phyloP scores from a whole-genome alignment of 2,113 vertebrate species.

The Plecotus auritus region DNA sequence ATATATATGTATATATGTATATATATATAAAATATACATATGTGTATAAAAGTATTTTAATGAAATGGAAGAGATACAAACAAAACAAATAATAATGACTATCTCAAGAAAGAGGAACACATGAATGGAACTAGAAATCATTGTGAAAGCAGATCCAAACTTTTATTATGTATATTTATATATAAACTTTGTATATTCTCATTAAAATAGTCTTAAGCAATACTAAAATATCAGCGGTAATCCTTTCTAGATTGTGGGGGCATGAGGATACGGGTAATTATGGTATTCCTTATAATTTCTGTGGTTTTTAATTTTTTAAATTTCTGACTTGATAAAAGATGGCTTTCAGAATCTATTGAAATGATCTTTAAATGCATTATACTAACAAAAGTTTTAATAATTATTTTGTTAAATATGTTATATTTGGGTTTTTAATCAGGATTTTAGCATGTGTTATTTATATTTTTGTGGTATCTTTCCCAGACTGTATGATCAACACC shows the following conservation, averaged over 20 bases:
- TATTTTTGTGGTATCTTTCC: neutral
- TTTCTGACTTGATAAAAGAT: constrained; percentile 9
- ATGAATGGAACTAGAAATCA: neutral
- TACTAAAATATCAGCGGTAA: neutral
- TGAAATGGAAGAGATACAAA: neutral
- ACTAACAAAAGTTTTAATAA: neutral
- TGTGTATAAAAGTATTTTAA: neutral
- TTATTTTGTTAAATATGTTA: neutral
- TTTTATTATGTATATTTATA: neutral
- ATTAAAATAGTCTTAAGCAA: neutral
- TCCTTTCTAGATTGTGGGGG: neutral
- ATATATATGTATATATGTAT: too few relatives aligned
- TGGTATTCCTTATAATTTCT: neutral
- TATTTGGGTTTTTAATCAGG: neutral
- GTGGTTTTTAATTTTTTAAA: neutral
- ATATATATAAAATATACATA: neutral
- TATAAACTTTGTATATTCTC: neutral
- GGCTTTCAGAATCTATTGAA: neutral
- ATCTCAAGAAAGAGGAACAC: neutral
- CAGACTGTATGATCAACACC: neutral
- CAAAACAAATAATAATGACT: neutral
- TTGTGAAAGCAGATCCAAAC: neutral
- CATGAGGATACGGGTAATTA: neutral
- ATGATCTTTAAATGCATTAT: neutral
- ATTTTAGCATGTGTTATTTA: neutral